Evolutionary conservation across 2,888 invertebrate genomes (phyloP), one percentile per base, ranked within the genome.

Genomic region (Sialis fuliginosa): DNA sequence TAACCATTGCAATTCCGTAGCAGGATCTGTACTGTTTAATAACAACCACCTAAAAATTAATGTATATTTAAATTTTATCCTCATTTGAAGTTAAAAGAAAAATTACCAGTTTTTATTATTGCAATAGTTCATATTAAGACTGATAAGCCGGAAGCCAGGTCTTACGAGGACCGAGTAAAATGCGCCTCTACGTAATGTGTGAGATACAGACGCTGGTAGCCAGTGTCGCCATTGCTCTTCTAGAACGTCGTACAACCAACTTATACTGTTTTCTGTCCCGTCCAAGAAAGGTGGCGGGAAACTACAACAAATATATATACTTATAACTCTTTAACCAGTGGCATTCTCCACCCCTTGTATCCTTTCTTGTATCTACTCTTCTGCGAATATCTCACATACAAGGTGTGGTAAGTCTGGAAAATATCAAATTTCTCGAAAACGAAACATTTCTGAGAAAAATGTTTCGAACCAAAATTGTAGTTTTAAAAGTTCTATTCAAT

Each of bases 61-160:
- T 32, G 10, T 46, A 35, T 35, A n/a, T 35, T 9, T 35, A 35
- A 34, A 35, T 35, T 9, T 9, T 9, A 3, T 4, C 22, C 22
- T 22, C 2, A 22, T 22, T 22, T 22, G 22, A 22, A 2, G 22
- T 22, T 22, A 22, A 22, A 22, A 22, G 22, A 22, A 2, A 22
- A 22, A 22, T 64, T 62, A 82, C 93, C 92, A 95, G 67, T 93
- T 93, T 60, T 87, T 87, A 59, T 89, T 90, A 62, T 92, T 91
- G 64, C 93, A 93, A 65, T 89, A 92, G 66, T 95, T 95, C 82
- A 89, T 92, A 61, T 95, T 95, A n/a, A 95, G 71, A 0, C 93
- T 93, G 52, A 95, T 82, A 47, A 95, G 78, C 48, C 92, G 74
- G 62, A 95, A 88, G 12, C 91, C 91, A 0, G 90, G 89, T 35